A percentile compares a stretch with the other conserved stretches of the same genome.
Conservation (phyloP, 1,140 invertebrate species). For the Drosophila nikananu region DNA sequence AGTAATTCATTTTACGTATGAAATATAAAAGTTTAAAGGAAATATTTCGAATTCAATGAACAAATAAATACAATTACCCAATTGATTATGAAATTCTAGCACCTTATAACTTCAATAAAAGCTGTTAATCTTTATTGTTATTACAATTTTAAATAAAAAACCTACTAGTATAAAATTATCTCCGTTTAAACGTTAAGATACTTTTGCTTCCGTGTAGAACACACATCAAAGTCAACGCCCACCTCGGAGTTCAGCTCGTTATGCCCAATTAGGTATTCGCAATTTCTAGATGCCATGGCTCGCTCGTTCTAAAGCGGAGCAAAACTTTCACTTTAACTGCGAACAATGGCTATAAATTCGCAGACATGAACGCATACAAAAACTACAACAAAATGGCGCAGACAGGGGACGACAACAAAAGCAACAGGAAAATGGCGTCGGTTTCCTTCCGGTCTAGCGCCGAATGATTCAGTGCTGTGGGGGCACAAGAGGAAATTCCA, state of each 20-base stretch:
- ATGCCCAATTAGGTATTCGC: conserved; percentile 61
- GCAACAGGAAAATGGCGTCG: conserved; percentile 46
- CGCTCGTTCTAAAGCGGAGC: conserved; percentile 35
- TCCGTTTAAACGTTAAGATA: background rate
- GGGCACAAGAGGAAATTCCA: background rate
- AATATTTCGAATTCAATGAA: too few species aligned
- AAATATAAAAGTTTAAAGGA: too few species aligned
- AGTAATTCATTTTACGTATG: too few species aligned
- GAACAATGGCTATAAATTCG: conserved; percentile 59
- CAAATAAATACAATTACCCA: background rate
- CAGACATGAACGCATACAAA: conserved; percentile 51
- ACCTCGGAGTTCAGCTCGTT: conserved; percentile 47
- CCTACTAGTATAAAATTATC: too few species aligned
- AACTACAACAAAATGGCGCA: conserved; percentile 66
- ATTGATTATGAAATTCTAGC: too few species aligned
- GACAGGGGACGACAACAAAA: conserved; percentile 37
- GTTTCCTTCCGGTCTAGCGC: conserved; percentile 70
- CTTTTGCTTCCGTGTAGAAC: conserved; percentile 4
- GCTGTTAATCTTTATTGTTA: too few species aligned
- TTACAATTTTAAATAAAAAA: too few species aligned
- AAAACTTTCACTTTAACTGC: conserved; percentile 70
- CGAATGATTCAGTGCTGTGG: conserved; percentile 40
- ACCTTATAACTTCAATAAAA: too few species aligned
- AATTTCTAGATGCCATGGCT: conserved; percentile 35
- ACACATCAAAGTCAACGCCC: conserved; percentile 42